phyloP scores from a whole-genome alignment of 2,797 vertebrate genomes.

The Sphaeramia orbicularis region DNA sequence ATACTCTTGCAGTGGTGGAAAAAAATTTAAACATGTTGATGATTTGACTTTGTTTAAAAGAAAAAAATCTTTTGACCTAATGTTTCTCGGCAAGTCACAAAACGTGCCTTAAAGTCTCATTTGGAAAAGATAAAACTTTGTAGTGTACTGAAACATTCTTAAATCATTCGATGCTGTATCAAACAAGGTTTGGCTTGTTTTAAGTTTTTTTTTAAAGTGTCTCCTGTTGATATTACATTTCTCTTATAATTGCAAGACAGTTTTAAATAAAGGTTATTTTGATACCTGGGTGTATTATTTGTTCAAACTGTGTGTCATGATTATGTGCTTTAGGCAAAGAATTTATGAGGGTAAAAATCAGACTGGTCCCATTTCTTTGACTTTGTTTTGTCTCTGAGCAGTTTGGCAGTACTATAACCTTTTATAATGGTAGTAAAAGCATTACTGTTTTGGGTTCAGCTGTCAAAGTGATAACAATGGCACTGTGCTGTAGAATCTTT shows the following conservation, averaged over 20 bases:
- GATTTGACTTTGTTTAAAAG: constrained; percentile 24
- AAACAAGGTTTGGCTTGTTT: constrained; percentile 12
- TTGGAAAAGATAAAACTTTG: neutral
- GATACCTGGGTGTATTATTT: constrained; percentile 23
- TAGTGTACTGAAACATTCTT: constrained; percentile 2
- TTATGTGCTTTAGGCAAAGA: neutral
- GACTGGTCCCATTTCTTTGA: too few species aligned
- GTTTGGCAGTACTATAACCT: neutral
- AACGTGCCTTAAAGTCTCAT: constrained; percentile 68
- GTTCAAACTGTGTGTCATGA: neutral
- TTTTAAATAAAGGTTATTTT: constrained; percentile 79
- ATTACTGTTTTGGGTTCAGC: too few species aligned
- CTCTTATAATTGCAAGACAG: constrained; percentile 21
- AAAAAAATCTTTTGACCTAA: constrained; percentile 27
- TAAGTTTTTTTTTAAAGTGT: neutral
- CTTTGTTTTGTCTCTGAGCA: too few species aligned
- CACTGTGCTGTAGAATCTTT: neutral
- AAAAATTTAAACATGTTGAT: constrained; percentile 6
- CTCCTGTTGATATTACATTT: constrained; percentile 7
- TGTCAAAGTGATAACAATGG: neutral
- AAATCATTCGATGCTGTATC: neutral
- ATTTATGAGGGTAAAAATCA: too few species aligned
- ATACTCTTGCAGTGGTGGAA: neutral
- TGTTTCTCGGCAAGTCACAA: constrained; percentile 10
- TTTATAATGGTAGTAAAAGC: neutral